These are phyloP conservation scores for Hetaerina titia DNA, from an alignment of 2,888 invertebrate genomes.

Conservation along the genomic window DNA sequence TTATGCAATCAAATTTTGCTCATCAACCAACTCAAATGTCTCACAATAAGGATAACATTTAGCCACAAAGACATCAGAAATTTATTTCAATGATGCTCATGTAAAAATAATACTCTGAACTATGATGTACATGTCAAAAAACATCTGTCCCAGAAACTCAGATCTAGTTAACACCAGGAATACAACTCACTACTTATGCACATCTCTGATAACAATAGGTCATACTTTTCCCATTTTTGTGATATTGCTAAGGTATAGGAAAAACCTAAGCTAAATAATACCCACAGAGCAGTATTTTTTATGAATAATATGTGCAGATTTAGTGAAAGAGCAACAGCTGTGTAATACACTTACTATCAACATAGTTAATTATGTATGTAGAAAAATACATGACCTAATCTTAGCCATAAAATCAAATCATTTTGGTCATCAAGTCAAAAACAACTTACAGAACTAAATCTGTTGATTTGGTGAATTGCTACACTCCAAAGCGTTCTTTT, in stretches of 20 bases:
- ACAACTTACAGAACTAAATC: not conserved
- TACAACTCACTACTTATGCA: not conserved
- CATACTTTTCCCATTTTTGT: not conserved
- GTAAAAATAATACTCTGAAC: not conserved
- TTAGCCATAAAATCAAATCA: not conserved
- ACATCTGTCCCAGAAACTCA: not conserved
- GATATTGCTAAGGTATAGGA: not conserved
- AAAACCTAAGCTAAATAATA: conserved; percentile 18
- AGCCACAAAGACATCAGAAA: not conserved
- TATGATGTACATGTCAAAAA: not conserved
- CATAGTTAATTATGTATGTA: not conserved
- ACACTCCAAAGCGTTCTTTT: not conserved
- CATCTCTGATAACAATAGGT: not conserved
- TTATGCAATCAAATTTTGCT: not conserved
- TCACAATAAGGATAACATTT: not conserved
- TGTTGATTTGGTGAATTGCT: not conserved
- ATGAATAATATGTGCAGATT: not conserved
- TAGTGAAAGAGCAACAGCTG: conserved; percentile 28
- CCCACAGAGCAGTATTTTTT: not conserved
- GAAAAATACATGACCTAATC: not conserved
- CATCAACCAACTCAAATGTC: not conserved
- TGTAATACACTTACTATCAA: not conserved
- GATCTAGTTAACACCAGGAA: not conserved
- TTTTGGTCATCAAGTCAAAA: conserved; percentile 1
- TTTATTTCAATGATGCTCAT: not conserved